Evolutionary conservation across 1,140 invertebrate genomes (phyloP).

Genomic region (Diprion similis): DNA sequence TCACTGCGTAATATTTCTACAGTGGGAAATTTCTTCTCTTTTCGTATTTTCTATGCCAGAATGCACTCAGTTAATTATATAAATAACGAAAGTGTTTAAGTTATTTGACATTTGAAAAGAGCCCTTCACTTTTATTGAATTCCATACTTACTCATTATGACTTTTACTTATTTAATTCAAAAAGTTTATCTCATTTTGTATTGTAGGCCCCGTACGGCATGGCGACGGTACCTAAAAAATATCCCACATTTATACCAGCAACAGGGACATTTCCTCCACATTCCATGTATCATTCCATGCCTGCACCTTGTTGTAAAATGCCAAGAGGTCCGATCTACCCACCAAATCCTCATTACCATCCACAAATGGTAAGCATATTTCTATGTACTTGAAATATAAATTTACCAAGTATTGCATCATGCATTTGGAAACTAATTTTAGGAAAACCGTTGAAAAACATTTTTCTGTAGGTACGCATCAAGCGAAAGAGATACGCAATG

Average conservation of each 20-base stretch:
- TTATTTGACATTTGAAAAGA: neutral
- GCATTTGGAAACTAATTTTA: too few relatives aligned
- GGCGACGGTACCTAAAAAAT: conserved; percentile 43
- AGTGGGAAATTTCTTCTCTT: neutral
- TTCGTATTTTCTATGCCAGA: neutral
- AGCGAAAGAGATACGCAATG: conserved; percentile 1
- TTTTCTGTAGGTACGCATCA: neutral
- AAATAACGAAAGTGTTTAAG: neutral
- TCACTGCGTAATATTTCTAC: neutral
- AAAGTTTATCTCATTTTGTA: neutral
- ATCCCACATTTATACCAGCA: conserved; percentile 47
- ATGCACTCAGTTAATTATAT: neutral
- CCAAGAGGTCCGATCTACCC: neutral
- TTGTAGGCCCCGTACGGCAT: conserved; percentile 52
- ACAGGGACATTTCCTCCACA: conserved; percentile 38
- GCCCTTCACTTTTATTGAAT: neutral
- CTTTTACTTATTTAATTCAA: too few relatives aligned
- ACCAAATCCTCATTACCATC: neutral
- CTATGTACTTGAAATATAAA: neutral
- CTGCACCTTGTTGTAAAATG: conserved; percentile 40
- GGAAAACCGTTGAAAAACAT: neutral
- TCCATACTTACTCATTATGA: neutral
- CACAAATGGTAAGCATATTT: neutral
- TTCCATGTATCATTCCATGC: conserved; percentile 20
- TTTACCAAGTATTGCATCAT: too few relatives aligned